Evolutionary conservation across 2,113 vertebrate species (phyloP), one percentile per base, ranked within the genome.

Genomic region (Capreolus pygargus): DNA sequence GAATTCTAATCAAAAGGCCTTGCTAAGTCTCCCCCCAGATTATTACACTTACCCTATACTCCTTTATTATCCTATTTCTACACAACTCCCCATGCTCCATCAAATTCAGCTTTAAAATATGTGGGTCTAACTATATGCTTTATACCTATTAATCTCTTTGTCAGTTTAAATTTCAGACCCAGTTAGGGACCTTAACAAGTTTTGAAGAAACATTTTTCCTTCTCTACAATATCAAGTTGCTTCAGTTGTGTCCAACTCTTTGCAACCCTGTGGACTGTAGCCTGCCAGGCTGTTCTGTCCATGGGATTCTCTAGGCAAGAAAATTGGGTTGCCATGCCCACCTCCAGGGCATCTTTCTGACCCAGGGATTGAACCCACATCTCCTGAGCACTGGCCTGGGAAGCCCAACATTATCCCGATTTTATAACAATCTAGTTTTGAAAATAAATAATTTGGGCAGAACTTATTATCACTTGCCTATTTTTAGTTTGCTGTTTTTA

Each of bases 371-470:
- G n/a, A 74, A 74, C 19, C 19, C 36, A 74, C 5, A 6, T 74
- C 67, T 74, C 67, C 67, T 74, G 21, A 74, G n/a, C 67, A 74
- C 23, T 74, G 67, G 19, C 67, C 67, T 39, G 19, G 67, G n/a
- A 74, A 39, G 5, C 67, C 5, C 67, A 74, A 58, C 0, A 82
- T 61, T 50, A 60, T 12, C 28, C 23, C 33, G 55, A 58, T 39
- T 95, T 85, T 76, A 93, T 13, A 54, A 45, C 6, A 89, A 91
- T 55, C 88, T 10, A 67, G 5, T 82, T 86, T 93, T 70, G 52
- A 90, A 96, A 94, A 67, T 94, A 55, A 79, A 55, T 90, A 60
- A 84, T 84, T 60, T 84, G n/a, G 55, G 7, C 14, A 95, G 60
- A 61, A 1, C 45, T 2, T 91, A 67, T 28, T 30, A 79, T 19